Evolutionary conservation across 1,140 invertebrate species (phyloP).

Genomic region (Drosophila subobscura): DNA sequence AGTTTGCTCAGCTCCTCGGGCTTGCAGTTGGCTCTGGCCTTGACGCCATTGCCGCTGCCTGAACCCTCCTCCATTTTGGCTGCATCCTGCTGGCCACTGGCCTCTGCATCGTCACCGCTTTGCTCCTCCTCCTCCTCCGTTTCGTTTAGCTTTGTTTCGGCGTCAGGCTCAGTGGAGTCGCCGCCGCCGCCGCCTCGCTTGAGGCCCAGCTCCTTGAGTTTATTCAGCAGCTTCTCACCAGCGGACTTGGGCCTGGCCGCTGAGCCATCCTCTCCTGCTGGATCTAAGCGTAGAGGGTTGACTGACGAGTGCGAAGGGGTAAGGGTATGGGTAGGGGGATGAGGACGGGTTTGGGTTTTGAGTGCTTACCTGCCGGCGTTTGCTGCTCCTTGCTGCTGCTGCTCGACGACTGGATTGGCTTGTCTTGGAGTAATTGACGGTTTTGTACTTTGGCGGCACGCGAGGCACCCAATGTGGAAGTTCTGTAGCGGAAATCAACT

Average conservation of each 20-base stretch:
- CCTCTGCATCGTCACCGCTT: slow-evolving; percentile 44
- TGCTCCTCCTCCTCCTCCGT: slow-evolving; percentile 65
- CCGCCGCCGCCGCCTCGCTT: slow-evolving; percentile 69
- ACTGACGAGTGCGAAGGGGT: slow-evolving; percentile 29
- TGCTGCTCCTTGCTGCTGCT: slow-evolving; percentile 32
- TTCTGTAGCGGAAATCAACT: slow-evolving; percentile 35
- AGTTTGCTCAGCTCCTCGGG: slow-evolving; percentile 91
- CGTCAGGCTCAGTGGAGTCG: slow-evolving; percentile 39
- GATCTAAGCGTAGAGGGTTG: slow-evolving; percentile 47
- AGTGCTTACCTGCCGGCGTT: slow-evolving; percentile 43
- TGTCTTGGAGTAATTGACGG: slow-evolving; percentile 83
- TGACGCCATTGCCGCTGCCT: slow-evolving; percentile 85
- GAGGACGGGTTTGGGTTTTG: slow-evolving; percentile 17
- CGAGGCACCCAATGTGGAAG: slow-evolving; percentile 80
- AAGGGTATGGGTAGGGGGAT: slow-evolving; percentile 18
- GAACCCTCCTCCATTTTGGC: slow-evolving; percentile 36
- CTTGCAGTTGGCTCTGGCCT: slow-evolving; percentile 91
- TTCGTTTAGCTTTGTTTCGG: slow-evolving; percentile 61
- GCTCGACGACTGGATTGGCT: slow-evolving; percentile 67
- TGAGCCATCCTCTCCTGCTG: slow-evolving; percentile 48
- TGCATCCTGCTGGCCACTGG: slow-evolving; percentile 51
- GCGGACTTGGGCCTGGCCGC: slow-evolving; percentile 57
- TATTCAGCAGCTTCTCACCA: slow-evolving; percentile 67
- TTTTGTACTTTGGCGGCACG: slow-evolving; percentile 82
- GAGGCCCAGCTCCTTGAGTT: slow-evolving; percentile 74